Evolutionary conservation across 2,113 vertebrate species (phyloP).

Genomic region (Xerus inauris): DNA sequence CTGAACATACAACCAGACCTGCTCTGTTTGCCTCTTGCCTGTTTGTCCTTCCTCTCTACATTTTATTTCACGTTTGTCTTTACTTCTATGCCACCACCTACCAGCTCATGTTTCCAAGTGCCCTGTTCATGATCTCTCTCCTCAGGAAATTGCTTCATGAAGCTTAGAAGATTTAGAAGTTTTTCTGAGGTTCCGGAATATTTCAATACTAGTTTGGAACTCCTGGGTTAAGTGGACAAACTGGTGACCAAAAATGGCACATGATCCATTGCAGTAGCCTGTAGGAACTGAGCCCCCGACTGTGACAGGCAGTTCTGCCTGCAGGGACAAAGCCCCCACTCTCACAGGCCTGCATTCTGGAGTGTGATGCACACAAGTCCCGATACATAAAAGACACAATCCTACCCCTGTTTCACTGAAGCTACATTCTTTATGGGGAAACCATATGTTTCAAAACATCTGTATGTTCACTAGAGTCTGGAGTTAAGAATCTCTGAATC

Average conservation of each 20-base stretch:
- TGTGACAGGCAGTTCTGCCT: too few relatives aligned
- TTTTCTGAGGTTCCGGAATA: not conserved
- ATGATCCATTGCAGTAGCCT: not conserved
- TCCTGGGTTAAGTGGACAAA: not conserved
- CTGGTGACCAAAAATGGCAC: not conserved
- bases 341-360: not conserved
- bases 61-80: not conserved
- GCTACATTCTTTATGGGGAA: not conserved
- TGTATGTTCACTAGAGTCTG: not conserved
- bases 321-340: not conserved
- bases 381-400: not conserved
- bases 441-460: not conserved
- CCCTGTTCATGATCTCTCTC: not conserved
- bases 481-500: not conserved
- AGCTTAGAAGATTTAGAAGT: not conserved
- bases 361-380: not conserved
- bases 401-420: not conserved
- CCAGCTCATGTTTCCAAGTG: not conserved
- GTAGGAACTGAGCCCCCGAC: not conserved
- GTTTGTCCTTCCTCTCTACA: not conserved
- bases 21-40: not conserved
- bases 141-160: not conserved
- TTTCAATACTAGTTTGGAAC: not conserved
- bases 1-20: not conserved
- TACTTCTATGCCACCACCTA: not conserved